A percentile compares a stretch with the other conserved stretches of the same genome.
Conservation (phyloP, 2,797 vertebrate genomes). For the Ammospiza maritima region DNA sequence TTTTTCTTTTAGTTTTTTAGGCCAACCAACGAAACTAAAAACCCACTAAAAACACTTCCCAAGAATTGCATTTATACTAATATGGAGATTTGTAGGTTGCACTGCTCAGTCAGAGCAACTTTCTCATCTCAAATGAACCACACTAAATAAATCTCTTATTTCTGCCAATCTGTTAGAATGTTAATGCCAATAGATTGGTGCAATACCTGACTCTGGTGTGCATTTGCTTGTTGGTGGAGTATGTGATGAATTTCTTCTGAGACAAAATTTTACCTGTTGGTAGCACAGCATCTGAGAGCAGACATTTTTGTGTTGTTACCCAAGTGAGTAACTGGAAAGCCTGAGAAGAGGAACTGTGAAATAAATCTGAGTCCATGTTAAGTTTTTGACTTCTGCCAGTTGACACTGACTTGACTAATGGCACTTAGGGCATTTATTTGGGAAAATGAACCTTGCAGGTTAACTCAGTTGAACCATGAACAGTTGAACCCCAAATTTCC, state of each 20-base stretch:
- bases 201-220: background rate
- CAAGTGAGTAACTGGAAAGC: background rate
- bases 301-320: background rate
- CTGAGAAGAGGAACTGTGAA: background rate
- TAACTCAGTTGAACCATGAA: no score
- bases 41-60: accelerated
- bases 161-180: background rate
- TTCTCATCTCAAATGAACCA: background rate
- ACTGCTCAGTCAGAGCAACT: background rate
- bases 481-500: background rate
- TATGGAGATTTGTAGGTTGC: background rate
- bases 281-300: background rate
- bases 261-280: background rate
- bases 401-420: background rate
- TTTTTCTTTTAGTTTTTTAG: background rate
- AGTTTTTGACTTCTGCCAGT: background rate
- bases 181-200: background rate
- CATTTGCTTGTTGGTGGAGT: background rate
- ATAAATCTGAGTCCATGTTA: accelerated
- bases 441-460: background rate
- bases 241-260: background rate
- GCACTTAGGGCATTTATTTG: background rate
- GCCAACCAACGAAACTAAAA: background rate
- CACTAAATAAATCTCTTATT: background rate
- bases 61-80: background rate